Base-by-base conservation (phyloP, 2,113 vertebrate species). In the Ophthalmolycus amberensis region DNA sequence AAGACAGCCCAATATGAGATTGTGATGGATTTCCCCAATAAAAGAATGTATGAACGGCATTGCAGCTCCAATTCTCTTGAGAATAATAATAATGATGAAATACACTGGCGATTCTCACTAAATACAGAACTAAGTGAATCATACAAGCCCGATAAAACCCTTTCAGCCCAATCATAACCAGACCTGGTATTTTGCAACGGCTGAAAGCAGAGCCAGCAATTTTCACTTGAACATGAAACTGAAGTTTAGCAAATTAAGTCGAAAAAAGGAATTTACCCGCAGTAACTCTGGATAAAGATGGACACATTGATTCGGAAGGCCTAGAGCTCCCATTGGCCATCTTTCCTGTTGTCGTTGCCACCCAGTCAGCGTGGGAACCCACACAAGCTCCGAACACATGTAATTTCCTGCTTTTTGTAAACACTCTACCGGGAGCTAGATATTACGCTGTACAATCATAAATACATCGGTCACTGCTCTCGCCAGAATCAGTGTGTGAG, bases 351-450 rank as follows among this genome's bases (percentile, higher is more conserved):
- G 38, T 79, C 62, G 70, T 65, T 85, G 79, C 84, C 86, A 87
- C 77, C 75, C 78, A 88, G 75, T 77, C 70, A 75, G 87, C 62
- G 71, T 89, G 85, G 87, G 83, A 91, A 91, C 71, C 46, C 71
- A 76, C 80, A 89, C 79, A 77, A 77, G 54, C 75, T 82, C 70
- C 66, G 34, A 71, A 78, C 80, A 82, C 85, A 59, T 84, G 85
- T 91, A 78, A 91, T 88, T 92, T 91, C 87, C 87, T 91, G 71
- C 59, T 67, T 91, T 88, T 88, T 71, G 79, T 91, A 92, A 92
- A 92, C 91, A 94, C 74, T 86, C 71, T 29, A 67, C 20, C 20
- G 58, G 79, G 88, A 88, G 70, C 84, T 70, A 85, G 85, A 90
- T 85, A 82, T 85, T 89, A 87, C 66, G 58, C 73, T 34, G 76